Evolutionary conservation across 2,888 invertebrate genomes (phyloP).

Genomic region (Agrotis puta): DNA sequence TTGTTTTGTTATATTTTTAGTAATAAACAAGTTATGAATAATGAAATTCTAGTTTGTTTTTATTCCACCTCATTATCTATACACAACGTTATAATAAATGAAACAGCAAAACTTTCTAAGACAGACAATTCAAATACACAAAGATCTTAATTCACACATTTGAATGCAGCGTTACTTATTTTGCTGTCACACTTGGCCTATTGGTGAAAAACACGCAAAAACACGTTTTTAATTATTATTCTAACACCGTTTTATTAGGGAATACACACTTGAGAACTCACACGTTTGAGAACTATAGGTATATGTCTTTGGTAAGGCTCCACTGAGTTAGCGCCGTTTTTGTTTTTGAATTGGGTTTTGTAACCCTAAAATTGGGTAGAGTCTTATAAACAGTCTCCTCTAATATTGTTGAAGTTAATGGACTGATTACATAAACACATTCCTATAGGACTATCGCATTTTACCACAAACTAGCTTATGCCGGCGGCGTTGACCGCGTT

Average conservation of each 20-base stretch:
- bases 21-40: constrained; percentile 64
- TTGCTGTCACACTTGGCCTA: too few species aligned
- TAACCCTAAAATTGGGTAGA: not conserved
- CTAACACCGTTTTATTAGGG: not conserved
- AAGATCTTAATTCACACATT: not conserved
- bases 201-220: not conserved
- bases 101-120: not conserved
- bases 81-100: not conserved
- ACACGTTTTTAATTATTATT: too few species aligned
- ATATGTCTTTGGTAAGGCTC: not conserved
- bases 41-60: constrained; percentile 51
- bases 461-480: not conserved
- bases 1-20: constrained; percentile 67
- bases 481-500: too few species aligned
- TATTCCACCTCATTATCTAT: not conserved
- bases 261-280: too few species aligned
- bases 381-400: too few species aligned
- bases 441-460: not conserved
- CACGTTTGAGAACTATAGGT: not conserved
- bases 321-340: not conserved
- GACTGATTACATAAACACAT: not conserved
- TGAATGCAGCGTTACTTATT: not conserved
- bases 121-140: not conserved
- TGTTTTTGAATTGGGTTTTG: not conserved
- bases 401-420: too few species aligned